Evolutionary conservation across 2,888 invertebrate species (phyloP).

Genomic region (Zhuqinia jingwanae): DNA sequence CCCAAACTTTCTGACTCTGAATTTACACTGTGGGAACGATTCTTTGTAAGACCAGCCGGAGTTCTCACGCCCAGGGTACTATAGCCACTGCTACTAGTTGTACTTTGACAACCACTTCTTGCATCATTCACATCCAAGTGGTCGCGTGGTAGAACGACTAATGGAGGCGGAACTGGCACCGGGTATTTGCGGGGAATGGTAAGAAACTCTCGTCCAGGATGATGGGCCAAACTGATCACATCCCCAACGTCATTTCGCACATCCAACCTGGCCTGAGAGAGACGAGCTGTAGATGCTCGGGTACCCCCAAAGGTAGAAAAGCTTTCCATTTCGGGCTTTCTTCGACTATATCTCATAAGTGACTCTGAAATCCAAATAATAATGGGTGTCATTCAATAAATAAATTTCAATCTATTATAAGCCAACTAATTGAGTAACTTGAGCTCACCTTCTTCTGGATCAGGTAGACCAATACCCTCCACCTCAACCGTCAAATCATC

Average conservation of each 20-base stretch:
- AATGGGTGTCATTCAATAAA: too few relatives aligned
- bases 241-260: conserved; percentile 72
- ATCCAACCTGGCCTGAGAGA: conserved; percentile 73
- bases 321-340: conserved; percentile 74
- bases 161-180: conserved; percentile 69
- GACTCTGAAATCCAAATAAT: conserved; percentile 63
- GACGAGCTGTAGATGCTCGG: conserved; percentile 67
- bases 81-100: conserved; percentile 76
- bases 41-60: conserved; percentile 66
- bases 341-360: conserved; percentile 70
- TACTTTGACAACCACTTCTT: conserved; percentile 74
- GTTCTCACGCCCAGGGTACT: conserved; percentile 72
- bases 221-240: conserved; percentile 75
- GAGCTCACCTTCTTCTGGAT: conserved; percentile 74
- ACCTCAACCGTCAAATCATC: conserved; percentile 82
- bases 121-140: conserved; percentile 46
- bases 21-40: conserved; percentile 74
- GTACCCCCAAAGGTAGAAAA: conserved; percentile 77
- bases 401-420: background rate
- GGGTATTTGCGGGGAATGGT: conserved; percentile 70
- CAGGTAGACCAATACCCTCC: conserved; percentile 72
- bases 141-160: conserved; percentile 59
- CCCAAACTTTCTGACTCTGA: conserved; percentile 74
- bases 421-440: background rate
- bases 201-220: conserved; percentile 76